Evolutionary conservation across 2,797 vertebrate species (phyloP).

Genomic region (Manis crassicaudata): DNA sequence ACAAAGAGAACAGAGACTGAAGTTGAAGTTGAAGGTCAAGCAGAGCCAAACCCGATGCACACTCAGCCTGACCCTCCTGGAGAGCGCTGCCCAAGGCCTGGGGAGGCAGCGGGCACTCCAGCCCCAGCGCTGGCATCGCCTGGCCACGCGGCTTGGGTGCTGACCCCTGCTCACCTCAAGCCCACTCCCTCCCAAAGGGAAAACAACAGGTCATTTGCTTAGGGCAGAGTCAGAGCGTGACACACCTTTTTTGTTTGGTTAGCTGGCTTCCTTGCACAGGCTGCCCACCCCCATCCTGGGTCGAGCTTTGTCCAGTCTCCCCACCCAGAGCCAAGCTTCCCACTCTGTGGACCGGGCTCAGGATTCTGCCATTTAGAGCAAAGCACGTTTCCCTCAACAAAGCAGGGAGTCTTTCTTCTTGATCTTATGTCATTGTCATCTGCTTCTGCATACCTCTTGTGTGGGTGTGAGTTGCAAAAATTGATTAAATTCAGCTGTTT

Average conservation of each 20-base stretch:
- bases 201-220: not conserved
- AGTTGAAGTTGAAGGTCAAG: not conserved
- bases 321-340: not conserved
- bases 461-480: not conserved
- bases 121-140: too few relatives aligned
- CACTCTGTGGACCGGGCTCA: not conserved
- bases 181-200: not conserved
- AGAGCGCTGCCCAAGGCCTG: too few relatives aligned
- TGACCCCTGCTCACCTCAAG: not conserved
- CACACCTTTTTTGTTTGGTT: not conserved
- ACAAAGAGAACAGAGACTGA: not conserved
- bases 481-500: not conserved
- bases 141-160: not conserved
- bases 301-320: not conserved
- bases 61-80: fast-evolving
- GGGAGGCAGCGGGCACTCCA: fast-evolving
- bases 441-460: not conserved
- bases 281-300: not conserved
- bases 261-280: not conserved
- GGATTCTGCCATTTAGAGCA: not conserved
- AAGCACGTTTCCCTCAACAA: not conserved
- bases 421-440: not conserved
- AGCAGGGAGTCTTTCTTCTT: not conserved
- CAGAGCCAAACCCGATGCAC: not conserved
- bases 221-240: not conserved